Conservation (phyloP, 2,797 vertebrate species). For the Galagoides demidoff region DNA sequence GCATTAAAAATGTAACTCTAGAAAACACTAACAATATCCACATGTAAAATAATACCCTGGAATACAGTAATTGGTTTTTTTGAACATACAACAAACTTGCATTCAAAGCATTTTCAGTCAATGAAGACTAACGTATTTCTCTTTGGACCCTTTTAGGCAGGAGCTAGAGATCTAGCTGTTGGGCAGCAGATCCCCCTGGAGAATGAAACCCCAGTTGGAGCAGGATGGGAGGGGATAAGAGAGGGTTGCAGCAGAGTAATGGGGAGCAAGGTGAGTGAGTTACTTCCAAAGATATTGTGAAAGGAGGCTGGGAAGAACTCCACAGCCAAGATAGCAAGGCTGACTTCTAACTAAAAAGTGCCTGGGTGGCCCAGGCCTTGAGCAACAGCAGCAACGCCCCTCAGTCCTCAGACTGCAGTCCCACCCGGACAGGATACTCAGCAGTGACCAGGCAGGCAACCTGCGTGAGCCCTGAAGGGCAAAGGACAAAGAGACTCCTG, state of each 20-base stretch:
- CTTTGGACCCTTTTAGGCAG: too few species aligned
- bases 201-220: neutral
- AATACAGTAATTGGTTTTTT: too few species aligned
- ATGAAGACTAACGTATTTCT: too few species aligned
- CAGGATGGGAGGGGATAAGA: too few species aligned
- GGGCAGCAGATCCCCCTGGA: neutral
- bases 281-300: constrained; percentile 82
- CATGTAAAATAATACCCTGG: too few species aligned
- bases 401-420: neutral
- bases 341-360: constrained; percentile 59
- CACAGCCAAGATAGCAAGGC: constrained; percentile 48
- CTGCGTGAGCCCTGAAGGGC: neutral
- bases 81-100: too few species aligned
- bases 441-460: neutral
- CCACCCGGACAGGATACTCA: neutral
- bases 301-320: constrained; percentile 75
- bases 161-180: too few species aligned
- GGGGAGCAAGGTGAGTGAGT: constrained; percentile 73
- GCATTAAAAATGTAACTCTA: too few species aligned
- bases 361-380: constrained; percentile 58
- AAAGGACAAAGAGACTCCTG: neutral
- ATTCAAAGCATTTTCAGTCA: too few species aligned
- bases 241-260: constrained; percentile 69
- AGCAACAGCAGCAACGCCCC: neutral
- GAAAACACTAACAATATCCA: too few species aligned